These are phyloP conservation scores for Diadromus collaris DNA, from an alignment of 2,888 invertebrate species.

Conservation along the genomic window DNA sequence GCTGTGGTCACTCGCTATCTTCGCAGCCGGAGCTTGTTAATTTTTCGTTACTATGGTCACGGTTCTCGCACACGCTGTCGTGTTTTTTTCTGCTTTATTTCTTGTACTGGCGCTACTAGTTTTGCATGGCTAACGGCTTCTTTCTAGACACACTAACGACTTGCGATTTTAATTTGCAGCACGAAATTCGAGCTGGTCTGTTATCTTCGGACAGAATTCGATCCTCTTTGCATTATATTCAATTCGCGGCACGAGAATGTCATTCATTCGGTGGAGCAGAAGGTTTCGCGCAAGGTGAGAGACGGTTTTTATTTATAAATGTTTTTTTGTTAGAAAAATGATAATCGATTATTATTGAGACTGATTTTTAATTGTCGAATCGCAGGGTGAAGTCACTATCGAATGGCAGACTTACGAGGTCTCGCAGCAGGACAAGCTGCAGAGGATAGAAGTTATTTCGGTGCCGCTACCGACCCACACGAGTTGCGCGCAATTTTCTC, in stretches of 20 bases:
- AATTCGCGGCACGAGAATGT: conserved; percentile 87
- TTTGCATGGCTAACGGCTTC: background rate
- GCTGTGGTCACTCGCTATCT: conserved; percentile 26
- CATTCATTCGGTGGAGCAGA: conserved; percentile 91
- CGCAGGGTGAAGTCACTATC: conserved; percentile 85
- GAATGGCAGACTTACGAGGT: conserved; percentile 86
- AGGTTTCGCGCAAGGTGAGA: conserved; percentile 85
- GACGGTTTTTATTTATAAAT: conserved; percentile 67
- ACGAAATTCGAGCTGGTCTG: conserved; percentile 88
- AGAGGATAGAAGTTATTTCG: conserved; percentile 85
- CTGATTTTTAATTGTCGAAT: conserved; percentile 4
- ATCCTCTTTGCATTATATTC: conserved; percentile 91
- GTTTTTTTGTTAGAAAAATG: background rate
- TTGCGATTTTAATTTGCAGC: conserved; percentile 79
- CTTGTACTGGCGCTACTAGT: background rate
- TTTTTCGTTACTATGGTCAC: conserved; percentile 56
- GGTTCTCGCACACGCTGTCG: conserved; percentile 42
- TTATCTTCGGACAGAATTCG: conserved; percentile 93
- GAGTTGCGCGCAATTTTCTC: conserved; percentile 84
- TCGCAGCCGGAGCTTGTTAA: conserved; percentile 29
- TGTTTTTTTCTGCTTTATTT: conserved; percentile 68
- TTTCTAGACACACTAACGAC: background rate
- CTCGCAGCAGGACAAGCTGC: conserved; percentile 82
- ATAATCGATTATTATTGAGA: background rate
- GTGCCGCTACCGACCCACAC: conserved; percentile 88